Percentiles rank a stretch among this genome's conserved stretches.
These are phyloP conservation scores for Marisa cornuarietis DNA, from an alignment of 1,140 invertebrate species.

Conservation along the genomic window DNA sequence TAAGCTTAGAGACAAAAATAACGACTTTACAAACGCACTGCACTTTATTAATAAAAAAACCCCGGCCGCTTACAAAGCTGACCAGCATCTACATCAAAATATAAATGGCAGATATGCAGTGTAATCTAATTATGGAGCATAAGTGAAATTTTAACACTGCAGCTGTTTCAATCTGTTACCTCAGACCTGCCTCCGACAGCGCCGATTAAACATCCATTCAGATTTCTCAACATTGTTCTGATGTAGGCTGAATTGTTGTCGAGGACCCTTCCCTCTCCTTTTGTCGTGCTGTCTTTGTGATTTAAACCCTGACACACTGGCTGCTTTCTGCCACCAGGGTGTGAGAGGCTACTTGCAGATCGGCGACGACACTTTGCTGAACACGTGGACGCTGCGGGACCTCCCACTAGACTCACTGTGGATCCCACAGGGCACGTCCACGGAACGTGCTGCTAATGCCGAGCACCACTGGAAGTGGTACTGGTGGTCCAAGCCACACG, in stretches of 20 bases:
- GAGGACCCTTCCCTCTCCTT: no score
- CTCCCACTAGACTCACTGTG: conserved; percentile 19
- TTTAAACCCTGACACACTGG: neutral
- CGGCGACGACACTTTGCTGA: conserved; percentile 26
- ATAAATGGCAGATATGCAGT: no score
- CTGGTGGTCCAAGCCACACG: conserved; percentile 13
- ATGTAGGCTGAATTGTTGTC: no score
- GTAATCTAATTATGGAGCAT: no score
- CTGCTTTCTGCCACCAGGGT: conserved; percentile 1
- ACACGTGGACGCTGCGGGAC: conserved; percentile 18
- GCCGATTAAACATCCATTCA: no score
- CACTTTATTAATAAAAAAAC: no score
- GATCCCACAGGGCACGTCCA: conserved; percentile 8
- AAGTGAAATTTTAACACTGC: no score
- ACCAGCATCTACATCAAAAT: no score
- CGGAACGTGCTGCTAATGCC: neutral
- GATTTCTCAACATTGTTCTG: no score
- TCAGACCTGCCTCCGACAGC: no score
- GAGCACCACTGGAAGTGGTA: conserved; percentile 15
- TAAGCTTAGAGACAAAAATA: neutral
- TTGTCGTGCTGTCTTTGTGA: neutral
- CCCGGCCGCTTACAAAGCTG: no score
- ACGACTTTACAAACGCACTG: neutral
- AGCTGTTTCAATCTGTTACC: no score
- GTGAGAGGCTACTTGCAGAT: conserved; percentile 27